Base-by-base conservation (phyloP, 1,140 invertebrate species). In the Acromyrmex heyeri region DNA sequence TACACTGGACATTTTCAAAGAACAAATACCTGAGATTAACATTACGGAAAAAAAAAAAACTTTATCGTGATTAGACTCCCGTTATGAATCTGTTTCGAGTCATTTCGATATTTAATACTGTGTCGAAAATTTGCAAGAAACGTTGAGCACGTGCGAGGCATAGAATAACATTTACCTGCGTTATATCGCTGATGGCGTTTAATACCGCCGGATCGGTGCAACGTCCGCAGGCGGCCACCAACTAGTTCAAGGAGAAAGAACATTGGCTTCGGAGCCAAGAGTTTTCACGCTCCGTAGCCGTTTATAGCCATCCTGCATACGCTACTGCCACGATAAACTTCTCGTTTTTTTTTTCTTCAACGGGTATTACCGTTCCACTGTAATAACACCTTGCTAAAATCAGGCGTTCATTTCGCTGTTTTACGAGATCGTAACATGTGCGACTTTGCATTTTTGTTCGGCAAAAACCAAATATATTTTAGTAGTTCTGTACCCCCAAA, bases 241-340 rank as follows among this genome's bases (percentile, higher is more conserved):
- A 90, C 91, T 92, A 91, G 91, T 90, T 91, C 89, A 91, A 92
- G 90, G 90, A 90, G 89, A 92, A 85, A 93, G 91, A 92, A 88
- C 91, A 91, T 92, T 92, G 91, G 91, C 91, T 92, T 83, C 89
- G 88, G 83, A 91, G 90, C 89, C 88, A 87, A 85, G 75, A 92
- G 86, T 91, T 92, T 92, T 91, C 90, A 88, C 87, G 89, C 87
- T 85, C 48, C 73, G 70, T 10, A 70, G 50, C 73, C 83, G 83
- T 89, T 83, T 83, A 50, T 64, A 50, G 72, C 53, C 69, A 75
- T 57, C 30, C n/a, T 67, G 7, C 27, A 48, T 76, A 14, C n/a
- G 34, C 24, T 76, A 55, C 48, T 69, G 34, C 65, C 18, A 57
- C 83, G 76, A 81, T 87, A 86, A 81, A 86, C 50, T 53, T 64